A percentile compares a stretch with the other conserved stretches of the same genome.
Evolutionary conservation across 2,113 vertebrate genomes (phyloP).

Genomic region (Bothrops jararaca): DNA sequence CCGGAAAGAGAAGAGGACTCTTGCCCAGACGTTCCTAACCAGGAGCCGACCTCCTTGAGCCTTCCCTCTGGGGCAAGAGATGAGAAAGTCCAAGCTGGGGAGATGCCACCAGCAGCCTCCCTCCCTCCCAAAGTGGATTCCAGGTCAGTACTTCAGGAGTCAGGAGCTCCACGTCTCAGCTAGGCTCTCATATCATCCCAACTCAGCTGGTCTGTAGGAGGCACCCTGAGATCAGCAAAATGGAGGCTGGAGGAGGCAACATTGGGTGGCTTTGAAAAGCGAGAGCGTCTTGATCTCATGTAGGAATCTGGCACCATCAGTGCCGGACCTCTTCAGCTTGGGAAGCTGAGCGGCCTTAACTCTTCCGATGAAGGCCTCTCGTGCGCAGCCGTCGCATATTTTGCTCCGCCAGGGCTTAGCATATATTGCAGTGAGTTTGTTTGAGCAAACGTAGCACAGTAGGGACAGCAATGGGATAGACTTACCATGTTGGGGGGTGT

Average conservation of each 20-base stretch:
- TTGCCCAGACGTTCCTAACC: background rate
- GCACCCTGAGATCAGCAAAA: background rate
- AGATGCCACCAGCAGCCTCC: background rate
- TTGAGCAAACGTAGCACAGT: background rate
- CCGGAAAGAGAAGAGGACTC: constrained; percentile 27
- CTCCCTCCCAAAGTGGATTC: background rate
- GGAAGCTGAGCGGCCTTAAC: background rate
- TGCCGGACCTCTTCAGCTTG: background rate
- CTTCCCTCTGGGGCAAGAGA: background rate
- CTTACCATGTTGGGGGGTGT: background rate
- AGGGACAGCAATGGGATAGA: background rate
- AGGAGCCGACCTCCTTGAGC: rapidly evolving
- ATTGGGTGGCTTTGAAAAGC: background rate
- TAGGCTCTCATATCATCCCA: background rate
- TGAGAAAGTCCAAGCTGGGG: background rate
- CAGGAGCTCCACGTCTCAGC: rapidly evolving
- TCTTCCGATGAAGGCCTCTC: background rate
- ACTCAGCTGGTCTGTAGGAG: background rate
- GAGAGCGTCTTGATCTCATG: background rate
- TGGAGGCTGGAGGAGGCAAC: background rate
- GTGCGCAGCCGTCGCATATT: background rate
- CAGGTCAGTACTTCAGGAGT: constrained; percentile 53
- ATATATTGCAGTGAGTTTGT: background rate
- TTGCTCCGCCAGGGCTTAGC: background rate
- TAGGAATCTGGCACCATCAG: background rate